Evolutionary conservation across 1,140 invertebrate genomes (phyloP).

Genomic region (Neoseiulus cucumeris): DNA sequence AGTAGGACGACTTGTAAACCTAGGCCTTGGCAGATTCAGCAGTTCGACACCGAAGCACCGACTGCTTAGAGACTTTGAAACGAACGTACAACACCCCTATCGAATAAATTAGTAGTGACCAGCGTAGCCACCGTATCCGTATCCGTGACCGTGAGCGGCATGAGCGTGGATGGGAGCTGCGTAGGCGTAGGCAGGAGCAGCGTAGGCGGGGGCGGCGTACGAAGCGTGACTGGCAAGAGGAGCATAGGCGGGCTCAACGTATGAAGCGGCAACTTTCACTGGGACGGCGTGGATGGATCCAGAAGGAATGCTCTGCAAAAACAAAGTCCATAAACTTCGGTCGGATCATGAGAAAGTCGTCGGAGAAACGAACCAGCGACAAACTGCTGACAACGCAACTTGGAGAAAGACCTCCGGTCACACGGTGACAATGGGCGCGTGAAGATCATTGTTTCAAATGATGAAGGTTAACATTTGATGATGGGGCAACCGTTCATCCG

Average conservation of each 20-base stretch:
- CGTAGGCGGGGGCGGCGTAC: not conserved
- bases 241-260: not conserved
- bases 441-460: no score
- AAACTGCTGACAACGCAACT: no score
- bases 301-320: not conserved
- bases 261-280: slow-evolving; percentile 1
- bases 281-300: slow-evolving; percentile 7
- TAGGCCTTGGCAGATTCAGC: no score
- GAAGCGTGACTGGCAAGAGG: not conserved
- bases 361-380: no score
- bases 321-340: not conserved
- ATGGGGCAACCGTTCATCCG: no score
- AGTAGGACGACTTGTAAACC: no score
- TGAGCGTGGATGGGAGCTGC: not conserved
- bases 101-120: slow-evolving; percentile 3
- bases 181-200: not conserved
- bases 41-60: no score
- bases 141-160: not conserved
- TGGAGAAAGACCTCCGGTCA: no score
- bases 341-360: no score
- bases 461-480: no score
- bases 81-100: not conserved
- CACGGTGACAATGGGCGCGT: no score
- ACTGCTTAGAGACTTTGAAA: no score
- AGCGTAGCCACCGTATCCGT: not conserved